Evolutionary conservation across 1,140 invertebrate species (phyloP).

Genomic region (Hirudo medicinalis): DNA sequence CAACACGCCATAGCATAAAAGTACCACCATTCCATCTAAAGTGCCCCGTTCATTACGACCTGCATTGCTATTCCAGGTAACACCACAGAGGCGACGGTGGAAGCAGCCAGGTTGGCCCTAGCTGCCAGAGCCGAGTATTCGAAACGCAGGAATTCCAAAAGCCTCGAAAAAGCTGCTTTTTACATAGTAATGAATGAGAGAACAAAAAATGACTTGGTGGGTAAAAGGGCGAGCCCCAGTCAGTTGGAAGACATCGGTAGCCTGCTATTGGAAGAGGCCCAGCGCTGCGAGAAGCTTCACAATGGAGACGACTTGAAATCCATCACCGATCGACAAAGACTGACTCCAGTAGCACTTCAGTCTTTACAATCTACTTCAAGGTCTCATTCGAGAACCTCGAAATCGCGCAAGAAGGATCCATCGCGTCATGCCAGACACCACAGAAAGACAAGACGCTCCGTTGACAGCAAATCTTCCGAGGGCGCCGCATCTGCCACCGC

Average conservation of each 20-base stretch:
- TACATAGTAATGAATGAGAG: constrained; percentile 13
- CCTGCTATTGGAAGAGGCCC: neutral
- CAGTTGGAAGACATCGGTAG: neutral
- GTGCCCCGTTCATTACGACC: too few species aligned
- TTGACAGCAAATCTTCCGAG: constrained; percentile 1
- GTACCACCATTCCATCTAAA: too few species aligned
- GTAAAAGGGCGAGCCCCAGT: constrained; percentile 7
- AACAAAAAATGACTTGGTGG: too few species aligned
- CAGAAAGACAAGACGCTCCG: neutral
- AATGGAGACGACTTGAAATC: neutral
- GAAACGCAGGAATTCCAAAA: constrained; percentile 7
- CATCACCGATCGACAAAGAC: neutral
- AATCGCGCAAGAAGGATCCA: neutral
- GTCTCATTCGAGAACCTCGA: neutral
- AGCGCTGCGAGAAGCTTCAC: neutral
- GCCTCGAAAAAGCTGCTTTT: constrained; percentile 16
- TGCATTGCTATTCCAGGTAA: too few species aligned
- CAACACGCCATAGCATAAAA: too few species aligned
- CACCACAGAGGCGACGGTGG: neutral
- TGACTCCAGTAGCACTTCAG: neutral
- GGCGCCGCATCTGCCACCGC: neutral
- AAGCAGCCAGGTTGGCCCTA: constrained; percentile 15
- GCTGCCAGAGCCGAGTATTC: constrained; percentile 17
- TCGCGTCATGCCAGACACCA: neutral
- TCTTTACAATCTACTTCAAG: neutral